Base-by-base conservation (phyloP, 2,797 vertebrate genomes). In the Toxotes lorentzi region DNA sequence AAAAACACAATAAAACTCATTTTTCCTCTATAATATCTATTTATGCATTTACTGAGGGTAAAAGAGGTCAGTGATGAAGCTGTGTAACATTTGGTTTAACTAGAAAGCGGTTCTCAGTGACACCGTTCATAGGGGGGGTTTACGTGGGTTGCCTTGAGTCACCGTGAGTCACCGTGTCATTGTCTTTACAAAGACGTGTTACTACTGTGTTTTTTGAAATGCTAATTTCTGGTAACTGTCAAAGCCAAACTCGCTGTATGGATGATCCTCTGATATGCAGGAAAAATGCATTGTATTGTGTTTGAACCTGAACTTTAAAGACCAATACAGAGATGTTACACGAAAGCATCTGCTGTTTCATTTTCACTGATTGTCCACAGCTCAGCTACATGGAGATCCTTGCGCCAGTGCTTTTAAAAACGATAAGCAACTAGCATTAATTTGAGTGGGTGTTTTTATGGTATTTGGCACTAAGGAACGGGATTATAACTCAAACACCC, bases 291-390 rank as follows among this genome's bases (percentile, higher is more conserved):
- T 16, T 51, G 5, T 7, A 4, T 23, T 50, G 48, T 65, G 41
- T 61, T 64, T 77, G 5, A 47, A 74, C 48, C 58, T 66, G 76
- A 81, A 76, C 32, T 79, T 57, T 64, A 77, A 61, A 81, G 65
- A 81, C 51, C 51, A 60, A 54, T 40, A 81, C 62, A 40, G 69
- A 82, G 60, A 56, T 9, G 51, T 45, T 34, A 79, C 14, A 58
- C n/a, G 32, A n/a, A n/a, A 7, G 16, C 14, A 21, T 76, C 76
- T 61, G 59, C 59, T 81, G 69, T 59, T 79, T 78, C 8, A 14
- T 78, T 77, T 30, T 70, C 62, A 78, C 77, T 92, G 92, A 95
- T 94, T 95, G 93, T 95, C 94, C 82, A 89, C 82, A 89, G 81
- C 82, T 83, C 38, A 62, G 34, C 57, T 74, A 60, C 48, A 75